Base-by-base conservation (phyloP, 2,797 vertebrate species). In the Syngnathus acus region DNA sequence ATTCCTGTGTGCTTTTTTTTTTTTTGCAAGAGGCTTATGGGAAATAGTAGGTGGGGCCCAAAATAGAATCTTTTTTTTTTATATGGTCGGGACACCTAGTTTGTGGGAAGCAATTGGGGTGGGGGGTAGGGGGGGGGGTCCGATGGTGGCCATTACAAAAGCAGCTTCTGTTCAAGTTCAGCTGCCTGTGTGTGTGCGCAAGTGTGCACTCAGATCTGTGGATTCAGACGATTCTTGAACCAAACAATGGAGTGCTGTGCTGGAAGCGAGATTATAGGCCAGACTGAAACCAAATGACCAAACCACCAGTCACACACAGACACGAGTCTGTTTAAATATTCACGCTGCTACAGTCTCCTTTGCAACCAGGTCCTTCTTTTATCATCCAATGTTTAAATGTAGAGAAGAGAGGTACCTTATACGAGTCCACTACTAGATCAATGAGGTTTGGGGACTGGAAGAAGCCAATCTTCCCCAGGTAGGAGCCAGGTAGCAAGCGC, bases 381-480 rank as follows among this genome's bases (percentile, higher is more conserved):
- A 37, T 26, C n/a, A 26, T 62, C n/a, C 14, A 1, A 39, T 5
- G 17, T 59, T 59, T 40, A 38, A 17, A 39, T 17, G 11, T 3
- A n/a, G 7, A 48, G 45, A 48, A 62, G 42, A 6, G 8, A 26
- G 59, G 47, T 93, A 99, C 97, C 95, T 95, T 93, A 86, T 98
- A 99, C 58, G 95, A 92, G n/a, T 95, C 92, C 73, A 95, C 90
- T 71, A 99, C 96, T 79, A 99, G 86, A 70, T 97, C 94, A 71
- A 95, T 95, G 32, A 99, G 92, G 84, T 94, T 97, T 16, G 93
- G 88, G 78, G 94, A 93, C 84, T 94, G 93, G 67, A 94, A 92
- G 82, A 94, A 89, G 39, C 85, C 82, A 79, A 98, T 90, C 73
- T 92, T 93, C 71, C 94, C 94, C 85, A 96, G 92, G 82, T 92